These are phyloP conservation scores for Mongoloraphidia duomilia DNA, from an alignment of 2,888 invertebrate species.

Conservation along the genomic window DNA sequence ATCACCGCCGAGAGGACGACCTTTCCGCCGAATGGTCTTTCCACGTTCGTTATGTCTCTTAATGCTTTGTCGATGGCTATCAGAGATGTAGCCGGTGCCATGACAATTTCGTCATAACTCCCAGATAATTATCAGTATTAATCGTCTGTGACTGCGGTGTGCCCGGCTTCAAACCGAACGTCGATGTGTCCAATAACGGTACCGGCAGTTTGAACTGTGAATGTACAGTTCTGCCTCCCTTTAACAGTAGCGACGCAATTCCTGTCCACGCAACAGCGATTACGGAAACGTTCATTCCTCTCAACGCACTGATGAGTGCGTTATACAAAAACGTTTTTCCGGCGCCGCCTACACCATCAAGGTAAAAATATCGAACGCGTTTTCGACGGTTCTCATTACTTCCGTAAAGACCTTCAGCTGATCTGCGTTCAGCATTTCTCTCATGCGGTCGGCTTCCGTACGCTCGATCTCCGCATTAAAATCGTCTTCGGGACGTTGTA, in stretches of 20 bases:
- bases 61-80: constrained; percentile 6
- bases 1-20: constrained; percentile 1
- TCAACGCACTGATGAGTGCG: constrained; percentile 12
- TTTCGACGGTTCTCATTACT: no score
- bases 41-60: constrained; percentile 4
- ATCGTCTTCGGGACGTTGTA: background rate
- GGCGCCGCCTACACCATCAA: constrained; percentile 28
- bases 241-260: constrained; percentile 12
- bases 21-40: constrained; percentile 6
- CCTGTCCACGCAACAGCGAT: constrained; percentile 12
- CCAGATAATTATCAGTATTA: constrained; percentile 9
- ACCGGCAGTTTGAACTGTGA: constrained; percentile 16
- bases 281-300: constrained; percentile 11
- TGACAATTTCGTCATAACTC: constrained; percentile 12
- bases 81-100: constrained; percentile 7
- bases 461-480: no score
- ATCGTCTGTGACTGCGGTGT: constrained; percentile 11
- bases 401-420: no score
- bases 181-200: constrained; percentile 7
- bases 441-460: no score
- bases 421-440: no score
- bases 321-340: constrained; percentile 27
- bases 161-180: constrained; percentile 8
- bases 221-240: constrained; percentile 19
- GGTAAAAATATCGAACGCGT: constrained; percentile 7